Evolutionary conservation across 2,888 invertebrate genomes (phyloP), one percentile per base, ranked within the genome.

Genomic region (Phytoseiulus persimilis): DNA sequence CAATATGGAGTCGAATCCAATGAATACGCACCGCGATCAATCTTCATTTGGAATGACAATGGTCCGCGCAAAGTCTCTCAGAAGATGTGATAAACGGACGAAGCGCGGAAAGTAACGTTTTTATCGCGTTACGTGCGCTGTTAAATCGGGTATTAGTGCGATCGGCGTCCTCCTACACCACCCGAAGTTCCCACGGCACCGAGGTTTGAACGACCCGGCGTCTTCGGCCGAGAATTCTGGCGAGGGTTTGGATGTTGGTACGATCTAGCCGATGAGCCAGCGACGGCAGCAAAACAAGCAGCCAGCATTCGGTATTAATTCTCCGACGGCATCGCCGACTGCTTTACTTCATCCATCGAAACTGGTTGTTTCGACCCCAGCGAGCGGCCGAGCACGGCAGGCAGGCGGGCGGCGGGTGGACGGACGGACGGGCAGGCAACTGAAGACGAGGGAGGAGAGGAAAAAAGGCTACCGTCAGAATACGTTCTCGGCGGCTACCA

Each of bases 271-370:
- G 65, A 65, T 65, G 65, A 18, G 18, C 18, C 9, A 65, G 65
- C 65, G 14, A 14, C 65, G 18, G 65, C 65, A 65, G 65, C 5
- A 65, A 65, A 65, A 65, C 65, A 65, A 65, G 65, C 65, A 65
- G 28, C 65, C 65, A 65, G 65, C 65, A 65, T 65, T 65, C 65
- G 65, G 65, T 65, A 65, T 65, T 65, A 65, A 65, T 65, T 65
- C 65, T 65, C 65, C 65, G 65, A 65, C 28, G 65, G 65, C 65
- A 65, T 65, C 65, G 65, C 65, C 65, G 65, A 65, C 65, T 65
- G 65, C 65, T 65, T 65, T 65, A 65, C 65, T 65, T 65, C 65
- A 65, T 65, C 65, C 65, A 65, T 65, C 65, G 65, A 65, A 65
- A 65, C 65, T 65, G 65, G 65, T 65, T 65, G 65, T 65, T 65